Conservation (phyloP, 2,888 invertebrate genomes). For the Tipula vernalis region DNA sequence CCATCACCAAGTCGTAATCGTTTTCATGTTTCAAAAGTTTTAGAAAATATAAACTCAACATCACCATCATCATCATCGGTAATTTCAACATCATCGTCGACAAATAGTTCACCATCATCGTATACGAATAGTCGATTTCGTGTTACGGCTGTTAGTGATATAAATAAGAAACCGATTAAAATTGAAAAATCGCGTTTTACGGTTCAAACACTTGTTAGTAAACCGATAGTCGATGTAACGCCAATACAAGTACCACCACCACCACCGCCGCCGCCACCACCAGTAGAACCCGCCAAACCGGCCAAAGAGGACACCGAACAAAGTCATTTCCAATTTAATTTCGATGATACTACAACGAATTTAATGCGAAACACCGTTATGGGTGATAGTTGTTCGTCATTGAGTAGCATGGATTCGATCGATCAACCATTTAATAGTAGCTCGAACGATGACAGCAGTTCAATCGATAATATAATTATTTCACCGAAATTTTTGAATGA, state of each 20-base stretch:
- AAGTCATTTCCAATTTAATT: slow-evolving; percentile 21
- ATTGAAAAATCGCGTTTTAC: background rate
- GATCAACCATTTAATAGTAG: slow-evolving; percentile 22
- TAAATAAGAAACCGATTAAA: background rate
- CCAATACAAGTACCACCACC: slow-evolving; percentile 20
- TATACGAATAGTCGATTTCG: slow-evolving; percentile 16
- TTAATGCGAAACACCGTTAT: slow-evolving; percentile 40
- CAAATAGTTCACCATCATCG: slow-evolving; percentile 14
- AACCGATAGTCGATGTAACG: background rate
- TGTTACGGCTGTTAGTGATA: slow-evolving; percentile 18
- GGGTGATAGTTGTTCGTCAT: slow-evolving; percentile 37
- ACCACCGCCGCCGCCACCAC: slow-evolving; percentile 20
- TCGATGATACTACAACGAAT: slow-evolving; percentile 38
- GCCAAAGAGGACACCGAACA: background rate
- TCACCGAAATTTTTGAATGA: background rate
- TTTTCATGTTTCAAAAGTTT: slow-evolving; percentile 34
- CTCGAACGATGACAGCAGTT: slow-evolving; percentile 16
- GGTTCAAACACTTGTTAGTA: background rate
- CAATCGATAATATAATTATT: background rate
- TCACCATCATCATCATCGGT: slow-evolving; percentile 20
- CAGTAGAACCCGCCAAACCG: slow-evolving; percentile 7
- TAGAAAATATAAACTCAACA: slow-evolving; percentile 22
- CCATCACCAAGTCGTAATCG: slow-evolving; percentile 39
- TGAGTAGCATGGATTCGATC: slow-evolving; percentile 40
- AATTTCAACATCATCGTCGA: slow-evolving; percentile 27